These are phyloP conservation scores for Aviceda subcristata DNA, from an alignment of 2,113 vertebrate genomes.

Conservation along the genomic window DNA sequence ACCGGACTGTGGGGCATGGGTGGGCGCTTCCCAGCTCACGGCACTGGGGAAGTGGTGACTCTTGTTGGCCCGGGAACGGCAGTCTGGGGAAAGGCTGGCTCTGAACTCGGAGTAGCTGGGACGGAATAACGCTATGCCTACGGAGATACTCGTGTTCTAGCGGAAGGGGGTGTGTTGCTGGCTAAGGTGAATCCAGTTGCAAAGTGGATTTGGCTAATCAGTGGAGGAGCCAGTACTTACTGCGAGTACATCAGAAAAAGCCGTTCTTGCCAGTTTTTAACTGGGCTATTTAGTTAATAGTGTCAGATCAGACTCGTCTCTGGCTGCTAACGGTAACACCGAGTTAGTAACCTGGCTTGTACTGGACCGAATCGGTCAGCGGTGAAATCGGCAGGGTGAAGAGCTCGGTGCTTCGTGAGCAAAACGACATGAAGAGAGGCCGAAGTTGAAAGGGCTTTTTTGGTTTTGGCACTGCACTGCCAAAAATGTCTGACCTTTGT, in stretches of 20 bases:
- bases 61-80: not conserved
- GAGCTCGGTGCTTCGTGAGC: rapidly evolving
- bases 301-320: not conserved
- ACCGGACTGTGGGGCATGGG: rapidly evolving
- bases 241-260: not conserved
- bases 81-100: not conserved
- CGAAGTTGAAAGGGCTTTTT: not conserved
- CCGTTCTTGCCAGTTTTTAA: not conserved
- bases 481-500: not conserved
- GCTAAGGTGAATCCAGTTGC: not conserved
- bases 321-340: not conserved
- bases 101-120: not conserved
- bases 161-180: not conserved
- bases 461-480: not conserved
- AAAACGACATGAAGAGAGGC: not conserved
- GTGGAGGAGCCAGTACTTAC: not conserved
- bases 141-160: not conserved
- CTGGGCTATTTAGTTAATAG: not conserved
- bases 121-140: rapidly evolving
- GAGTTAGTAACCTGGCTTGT: not conserved
- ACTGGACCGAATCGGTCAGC: not conserved
- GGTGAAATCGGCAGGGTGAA: not conserved
- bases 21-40: not conserved
- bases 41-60: rapidly evolving
- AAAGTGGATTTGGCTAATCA: not conserved